phyloP scores from a whole-genome alignment of 2,888 invertebrate genomes.

The Spilarctia lutea region DNA sequence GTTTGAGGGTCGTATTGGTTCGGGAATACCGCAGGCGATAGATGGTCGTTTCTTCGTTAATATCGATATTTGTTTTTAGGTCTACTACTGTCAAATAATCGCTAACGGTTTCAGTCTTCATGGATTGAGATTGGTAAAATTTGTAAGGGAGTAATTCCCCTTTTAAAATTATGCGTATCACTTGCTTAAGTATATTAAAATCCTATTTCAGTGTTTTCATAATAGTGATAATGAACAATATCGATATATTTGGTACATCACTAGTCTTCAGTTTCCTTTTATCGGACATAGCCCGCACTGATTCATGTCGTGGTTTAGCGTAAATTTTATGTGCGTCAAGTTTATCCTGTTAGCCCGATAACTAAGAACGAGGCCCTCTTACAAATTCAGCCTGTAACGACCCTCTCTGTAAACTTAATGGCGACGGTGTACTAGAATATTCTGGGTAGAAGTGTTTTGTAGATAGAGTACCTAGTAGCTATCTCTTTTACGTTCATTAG shows the following conservation, averaged over 20 bases:
- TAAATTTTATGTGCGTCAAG: slow-evolving; percentile 26
- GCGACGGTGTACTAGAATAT: slow-evolving; percentile 14
- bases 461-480: slow-evolving; percentile 13
- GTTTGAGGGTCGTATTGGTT: no score
- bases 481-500: background rate
- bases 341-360: slow-evolving; percentile 34
- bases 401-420: slow-evolving; percentile 40
- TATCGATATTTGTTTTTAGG: no score
- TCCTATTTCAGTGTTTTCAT: no score
- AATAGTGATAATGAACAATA: background rate
- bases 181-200: no score
- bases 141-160: no score
- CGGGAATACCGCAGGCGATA: no score
- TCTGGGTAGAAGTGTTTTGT: slow-evolving; percentile 36
- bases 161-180: no score
- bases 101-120: no score
- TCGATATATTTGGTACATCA: slow-evolving; percentile 16
- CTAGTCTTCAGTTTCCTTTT: slow-evolving; percentile 35
- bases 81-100: no score
- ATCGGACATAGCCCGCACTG: slow-evolving; percentile 39
- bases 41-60: no score
- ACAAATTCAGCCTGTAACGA: slow-evolving; percentile 53
- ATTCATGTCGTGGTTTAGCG: slow-evolving; percentile 39
- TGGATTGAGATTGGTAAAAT: no score
- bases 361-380: slow-evolving; percentile 35